Percentiles rank a stretch among this genome's conserved stretches.
Evolutionary conservation across 2,797 vertebrate species (phyloP).

Genomic region (Gila robusta): DNA sequence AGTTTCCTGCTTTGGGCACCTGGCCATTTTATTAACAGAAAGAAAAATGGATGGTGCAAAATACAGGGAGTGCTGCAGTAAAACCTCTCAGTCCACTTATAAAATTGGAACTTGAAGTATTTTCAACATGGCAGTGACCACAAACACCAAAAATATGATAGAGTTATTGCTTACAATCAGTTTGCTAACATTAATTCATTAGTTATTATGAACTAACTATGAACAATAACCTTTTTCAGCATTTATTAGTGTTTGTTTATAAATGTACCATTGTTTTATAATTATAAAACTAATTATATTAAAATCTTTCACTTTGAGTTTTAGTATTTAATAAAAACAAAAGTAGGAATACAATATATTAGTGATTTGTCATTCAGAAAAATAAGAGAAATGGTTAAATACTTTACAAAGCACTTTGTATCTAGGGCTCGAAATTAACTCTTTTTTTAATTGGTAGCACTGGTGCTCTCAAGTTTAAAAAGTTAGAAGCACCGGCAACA

Average conservation of each 20-base stretch:
- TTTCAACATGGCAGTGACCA: background rate
- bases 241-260: background rate
- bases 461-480: no score
- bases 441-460: no score
- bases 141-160: background rate
- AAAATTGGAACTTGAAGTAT: conserved; percentile 5
- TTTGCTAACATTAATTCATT: background rate
- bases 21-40: conserved; percentile 26
- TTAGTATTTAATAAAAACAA: background rate
- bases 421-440: no score
- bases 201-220: background rate
- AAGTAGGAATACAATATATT: background rate
- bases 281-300: background rate
- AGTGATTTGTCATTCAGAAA: background rate
- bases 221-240: background rate
- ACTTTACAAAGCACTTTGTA: conserved; percentile 17
- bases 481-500: no score
- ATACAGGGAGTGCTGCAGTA: background rate
- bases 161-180: background rate
- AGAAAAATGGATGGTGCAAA: background rate
- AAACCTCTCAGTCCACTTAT: background rate
- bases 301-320: background rate
- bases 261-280: background rate
- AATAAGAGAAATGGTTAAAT: conserved; percentile 8
- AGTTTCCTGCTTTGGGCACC: background rate